A percentile compares a stretch with the other conserved stretches of the same genome.
phyloP scores from a whole-genome alignment of 2,113 vertebrate genomes.

The Phalacrocorax aristotelis region DNA sequence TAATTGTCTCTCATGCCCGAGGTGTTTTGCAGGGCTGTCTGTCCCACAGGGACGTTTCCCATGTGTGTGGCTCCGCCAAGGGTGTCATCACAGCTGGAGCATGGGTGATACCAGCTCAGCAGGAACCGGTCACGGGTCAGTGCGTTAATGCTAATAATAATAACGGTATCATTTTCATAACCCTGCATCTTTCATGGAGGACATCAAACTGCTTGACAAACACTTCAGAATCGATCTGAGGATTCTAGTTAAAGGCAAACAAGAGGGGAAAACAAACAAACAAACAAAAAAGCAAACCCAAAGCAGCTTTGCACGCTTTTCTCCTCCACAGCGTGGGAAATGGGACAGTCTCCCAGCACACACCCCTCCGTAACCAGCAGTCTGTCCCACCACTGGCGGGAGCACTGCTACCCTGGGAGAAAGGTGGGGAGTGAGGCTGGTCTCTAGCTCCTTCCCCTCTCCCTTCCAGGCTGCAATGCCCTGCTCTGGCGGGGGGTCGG shows the following conservation, averaged over 20 bases:
- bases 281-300: background rate
- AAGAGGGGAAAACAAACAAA: fast-evolving
- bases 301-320: background rate
- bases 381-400: background rate
- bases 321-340: background rate
- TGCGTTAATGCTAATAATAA: background rate
- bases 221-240: background rate
- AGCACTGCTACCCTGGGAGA: background rate
- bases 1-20: background rate
- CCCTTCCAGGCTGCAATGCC: background rate
- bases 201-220: background rate
- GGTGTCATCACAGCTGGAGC: background rate
- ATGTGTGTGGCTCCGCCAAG: fast-evolving
- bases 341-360: background rate
- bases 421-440: background rate
- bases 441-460: background rate
- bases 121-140: fast-evolving
- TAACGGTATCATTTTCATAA: background rate
- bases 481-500: fast-evolving
- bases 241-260: background rate
- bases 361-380: background rate
- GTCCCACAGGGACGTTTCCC: background rate
- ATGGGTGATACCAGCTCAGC: fast-evolving
- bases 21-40: background rate
- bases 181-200: background rate